Percentiles rank a stretch among this genome's conserved stretches.
Conservation (phyloP, 2,888 invertebrate genomes). For the Diaperis boleti region DNA sequence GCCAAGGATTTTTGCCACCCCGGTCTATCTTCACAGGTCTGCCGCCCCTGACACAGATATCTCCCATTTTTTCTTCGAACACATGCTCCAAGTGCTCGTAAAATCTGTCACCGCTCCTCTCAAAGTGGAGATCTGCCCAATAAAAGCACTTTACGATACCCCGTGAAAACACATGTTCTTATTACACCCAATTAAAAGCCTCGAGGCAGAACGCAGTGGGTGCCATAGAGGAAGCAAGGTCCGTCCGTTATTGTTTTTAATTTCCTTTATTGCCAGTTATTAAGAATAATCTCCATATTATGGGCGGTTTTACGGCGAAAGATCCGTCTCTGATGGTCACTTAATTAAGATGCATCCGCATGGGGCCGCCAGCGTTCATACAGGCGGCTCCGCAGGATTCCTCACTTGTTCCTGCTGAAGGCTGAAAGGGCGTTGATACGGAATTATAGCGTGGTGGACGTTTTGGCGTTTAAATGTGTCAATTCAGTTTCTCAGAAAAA, state of each 20-base stretch:
- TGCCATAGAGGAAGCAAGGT: slow-evolving; percentile 35
- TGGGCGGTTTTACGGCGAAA: slow-evolving; percentile 32
- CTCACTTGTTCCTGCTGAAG: slow-evolving; percentile 12
- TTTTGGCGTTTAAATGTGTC: too few species aligned
- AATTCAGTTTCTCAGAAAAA: too few species aligned
- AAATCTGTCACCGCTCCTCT: slow-evolving; percentile 57
- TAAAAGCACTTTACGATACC: slow-evolving; percentile 57
- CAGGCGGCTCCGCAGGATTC: slow-evolving; percentile 17
- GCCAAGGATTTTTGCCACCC: too few species aligned
- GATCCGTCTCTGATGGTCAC: slow-evolving; percentile 41
- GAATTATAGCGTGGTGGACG: slow-evolving; percentile 6
- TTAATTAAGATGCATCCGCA: slow-evolving; percentile 39
- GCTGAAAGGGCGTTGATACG: slow-evolving; percentile 20
- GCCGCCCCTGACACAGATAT: not conserved
- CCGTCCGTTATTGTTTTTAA: slow-evolving; percentile 33
- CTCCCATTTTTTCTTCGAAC: not conserved
- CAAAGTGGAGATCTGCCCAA: slow-evolving; percentile 52
- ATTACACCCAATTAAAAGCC: slow-evolving; percentile 55
- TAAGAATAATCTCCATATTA: slow-evolving; percentile 39
- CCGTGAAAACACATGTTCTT: slow-evolving; percentile 57
- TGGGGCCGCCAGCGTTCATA: slow-evolving; percentile 12
- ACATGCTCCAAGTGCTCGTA: slow-evolving; percentile 43
- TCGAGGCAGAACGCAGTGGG: slow-evolving; percentile 14
- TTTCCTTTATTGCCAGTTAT: slow-evolving; percentile 40
- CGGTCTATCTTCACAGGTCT: too few species aligned